Evolutionary conservation across 2,797 vertebrate genomes (phyloP), one percentile per base, ranked within the genome.

Genomic region (Esox masquinongy): DNA sequence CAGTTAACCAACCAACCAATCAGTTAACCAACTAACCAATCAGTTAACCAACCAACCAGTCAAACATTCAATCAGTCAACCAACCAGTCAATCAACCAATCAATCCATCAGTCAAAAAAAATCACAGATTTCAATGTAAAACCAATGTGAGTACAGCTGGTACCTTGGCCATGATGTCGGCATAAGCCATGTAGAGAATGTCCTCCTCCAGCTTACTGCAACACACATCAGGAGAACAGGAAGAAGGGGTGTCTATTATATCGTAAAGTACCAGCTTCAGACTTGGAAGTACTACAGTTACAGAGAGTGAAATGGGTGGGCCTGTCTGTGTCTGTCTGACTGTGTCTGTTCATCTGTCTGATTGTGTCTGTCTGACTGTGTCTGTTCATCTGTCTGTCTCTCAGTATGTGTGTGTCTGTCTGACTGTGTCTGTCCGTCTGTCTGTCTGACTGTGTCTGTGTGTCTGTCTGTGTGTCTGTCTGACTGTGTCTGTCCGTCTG

Each of bases 161-260:
- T 93, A 99, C 97, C 95, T 98, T 97, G 74, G 97, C 96, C 97
- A 99, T 99, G 88, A 99, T 98, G 87, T 97, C 97, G 87, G 97
- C 97, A 75, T 99, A 99, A 5, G 97, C 97, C 96, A 99, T 99
- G 87, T 99, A 99, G 69, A 99, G 95, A 78, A 93, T 94, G 89
- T 99, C 97, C 87, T 98, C 96, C 73, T 99, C 97, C 84, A 99
- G 76, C 91, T 99, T 98, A 92, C 97, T 99, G 88, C 75, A 86
- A 89, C 31, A 90, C 72, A 67, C 79, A 83, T 67, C 31, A 67
- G 53, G 2, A 80, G 31, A 36, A 39, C 19, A 72, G 53, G 53
- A 5, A 11, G 9, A 12, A 14, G 12, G 43, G 9, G 9, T 1
- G 8, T 47, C 43, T 12, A 47, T 47, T 47, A 47, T 47, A 11